Evolutionary conservation across 2,888 invertebrate genomes (phyloP).

Genomic region (Lasiommata megera): DNA sequence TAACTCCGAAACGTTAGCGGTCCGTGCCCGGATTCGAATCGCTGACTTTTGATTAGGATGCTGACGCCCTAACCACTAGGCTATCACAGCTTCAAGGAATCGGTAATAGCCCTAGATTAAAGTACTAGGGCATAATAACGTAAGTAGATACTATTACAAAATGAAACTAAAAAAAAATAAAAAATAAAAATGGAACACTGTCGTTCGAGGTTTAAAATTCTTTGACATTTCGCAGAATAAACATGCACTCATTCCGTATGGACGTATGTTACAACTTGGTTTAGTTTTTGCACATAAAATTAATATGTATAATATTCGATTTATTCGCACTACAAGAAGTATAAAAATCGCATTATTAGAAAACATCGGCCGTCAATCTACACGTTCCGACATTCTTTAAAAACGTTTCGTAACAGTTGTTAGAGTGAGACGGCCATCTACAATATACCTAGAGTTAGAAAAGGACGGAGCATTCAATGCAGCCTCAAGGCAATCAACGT

Average conservation of each 20-base stretch:
- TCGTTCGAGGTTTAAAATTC: slow-evolving; percentile 9
- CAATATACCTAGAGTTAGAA: slow-evolving; percentile 33
- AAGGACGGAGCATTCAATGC: slow-evolving; percentile 44
- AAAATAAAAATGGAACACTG: not conserved
- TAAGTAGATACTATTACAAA: not conserved
- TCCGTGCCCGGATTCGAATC: too few species aligned
- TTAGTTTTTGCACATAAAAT: slow-evolving; percentile 9
- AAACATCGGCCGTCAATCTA: slow-evolving; percentile 42
- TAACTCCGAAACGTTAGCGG: too few species aligned
- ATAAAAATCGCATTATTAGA: slow-evolving; percentile 37
- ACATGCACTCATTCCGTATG: not conserved
- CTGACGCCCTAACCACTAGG: too few species aligned
- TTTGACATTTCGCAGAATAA: slow-evolving; percentile 8
- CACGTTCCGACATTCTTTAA: slow-evolving; percentile 57
- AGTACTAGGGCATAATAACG: not conserved
- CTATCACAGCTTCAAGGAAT: too few species aligned
- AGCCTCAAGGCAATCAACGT: slow-evolving; percentile 77
- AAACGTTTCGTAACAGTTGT: slow-evolving; percentile 43
- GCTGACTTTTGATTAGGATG: too few species aligned
- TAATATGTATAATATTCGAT: slow-evolving; percentile 14
- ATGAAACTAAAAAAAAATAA: too few species aligned
- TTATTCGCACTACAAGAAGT: slow-evolving; percentile 21
- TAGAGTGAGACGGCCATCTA: slow-evolving; percentile 48
- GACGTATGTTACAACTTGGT: slow-evolving; percentile 3
- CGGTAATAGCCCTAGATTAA: too few species aligned